Base-by-base conservation (phyloP, 2,113 vertebrate species). In the Mellivora capensis region DNA sequence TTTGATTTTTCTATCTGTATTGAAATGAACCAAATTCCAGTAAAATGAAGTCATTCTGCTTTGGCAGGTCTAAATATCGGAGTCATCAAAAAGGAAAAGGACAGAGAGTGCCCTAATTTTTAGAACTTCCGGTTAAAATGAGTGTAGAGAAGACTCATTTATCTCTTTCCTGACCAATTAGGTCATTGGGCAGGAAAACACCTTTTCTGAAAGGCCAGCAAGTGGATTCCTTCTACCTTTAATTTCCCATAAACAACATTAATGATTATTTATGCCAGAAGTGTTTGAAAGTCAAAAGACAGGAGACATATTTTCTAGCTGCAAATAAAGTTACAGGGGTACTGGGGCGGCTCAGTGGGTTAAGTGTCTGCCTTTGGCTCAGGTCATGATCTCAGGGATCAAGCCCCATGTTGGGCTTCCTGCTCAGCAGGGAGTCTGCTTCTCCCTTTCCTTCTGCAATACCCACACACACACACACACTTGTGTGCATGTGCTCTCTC, bases 161-260 rank as follows among this genome's bases (percentile, higher is more conserved):
- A 96, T 93, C 79, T 96, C 39, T 97, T 98, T 97, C 94, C 81
- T 96, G 64, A 96, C 90, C 90, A 97, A 69, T 74, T 97, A 97
- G 93, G 94, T 97, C 97, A 96, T 11, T 88, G 80, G 76, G 81
- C 87, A 97, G 96, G 96, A 97, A 97, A 93, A 86, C 84, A 94
- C 93, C 93, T 97, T 96, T 98, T 95, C 93, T 87, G 90, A 97
- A 98, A 94, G 97, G 44, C 62, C 54, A 94, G 44, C 91, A 93
- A 96, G 59, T 84, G 93, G 49, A 96, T 94, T 96, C 54, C 64
- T 92, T 74, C 44, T 81, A 83, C 79, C 47, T 95, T 96, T 84
- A 79, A 62, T 90, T 90, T 94, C 77, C n/a, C 96, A 83, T 94
- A 87, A 92, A 96, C 44, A 89, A 31, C 54, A 71, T 44, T 96